Evolutionary conservation across 2,888 invertebrate genomes (phyloP).

Genomic region (Eupithecia subumbrata): DNA sequence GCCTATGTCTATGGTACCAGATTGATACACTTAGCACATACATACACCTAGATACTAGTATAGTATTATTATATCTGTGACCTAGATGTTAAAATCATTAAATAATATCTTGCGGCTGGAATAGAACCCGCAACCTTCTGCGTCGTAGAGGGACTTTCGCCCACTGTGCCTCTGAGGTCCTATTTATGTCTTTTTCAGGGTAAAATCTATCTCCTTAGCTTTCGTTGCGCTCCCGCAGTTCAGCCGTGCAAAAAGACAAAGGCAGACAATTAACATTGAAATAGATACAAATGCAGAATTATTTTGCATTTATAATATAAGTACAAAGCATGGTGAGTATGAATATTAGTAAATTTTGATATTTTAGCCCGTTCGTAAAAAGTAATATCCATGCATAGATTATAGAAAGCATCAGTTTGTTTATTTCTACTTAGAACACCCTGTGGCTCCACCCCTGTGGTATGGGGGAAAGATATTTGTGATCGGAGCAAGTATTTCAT

Average conservation of each 20-base stretch:
- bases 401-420: background rate
- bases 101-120: background rate
- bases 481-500: slow-evolving; percentile 6
- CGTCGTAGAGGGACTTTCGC: background rate
- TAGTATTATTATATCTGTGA: too few relatives aligned
- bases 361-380: background rate
- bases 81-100: background rate
- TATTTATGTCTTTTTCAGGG: background rate
- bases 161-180: background rate
- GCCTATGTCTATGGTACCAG: background rate
- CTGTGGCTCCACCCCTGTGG: background rate
- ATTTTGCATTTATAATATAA: too few relatives aligned
- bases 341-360: too few relatives aligned
- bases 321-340: too few relatives aligned
- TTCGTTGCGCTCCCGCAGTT: background rate
- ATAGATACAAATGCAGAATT: too few relatives aligned
- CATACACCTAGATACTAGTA: too few relatives aligned
- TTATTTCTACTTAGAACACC: background rate
- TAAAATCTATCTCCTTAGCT: background rate
- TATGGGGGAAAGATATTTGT: background rate
- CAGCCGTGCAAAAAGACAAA: too few relatives aligned
- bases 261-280: too few relatives aligned
- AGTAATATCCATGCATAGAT: background rate
- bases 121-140: background rate
- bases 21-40: background rate